Evolutionary conservation across 2,113 vertebrate species (phyloP).

Genomic region (Hippocampus abdominalis): DNA sequence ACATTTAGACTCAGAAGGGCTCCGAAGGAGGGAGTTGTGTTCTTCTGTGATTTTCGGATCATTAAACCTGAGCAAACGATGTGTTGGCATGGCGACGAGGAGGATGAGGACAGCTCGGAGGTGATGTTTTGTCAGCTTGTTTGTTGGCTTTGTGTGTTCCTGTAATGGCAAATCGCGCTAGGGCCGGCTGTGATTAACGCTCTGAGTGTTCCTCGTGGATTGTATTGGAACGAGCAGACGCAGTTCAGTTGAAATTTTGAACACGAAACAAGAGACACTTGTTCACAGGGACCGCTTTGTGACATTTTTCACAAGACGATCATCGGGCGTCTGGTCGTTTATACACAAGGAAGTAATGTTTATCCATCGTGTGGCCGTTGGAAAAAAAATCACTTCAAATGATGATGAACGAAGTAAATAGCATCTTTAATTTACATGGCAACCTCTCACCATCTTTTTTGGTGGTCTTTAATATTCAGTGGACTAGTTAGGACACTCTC

Average conservation of each 20-base stretch:
- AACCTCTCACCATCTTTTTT: neutral
- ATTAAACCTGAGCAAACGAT: slow-evolving; percentile 31
- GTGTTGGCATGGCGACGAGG: slow-evolving; percentile 73
- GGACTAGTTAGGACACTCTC: too few relatives aligned
- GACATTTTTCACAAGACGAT: neutral
- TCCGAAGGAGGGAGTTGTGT: neutral
- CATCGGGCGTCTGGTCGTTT: neutral
- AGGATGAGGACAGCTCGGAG: slow-evolving; percentile 64
- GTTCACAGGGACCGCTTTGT: neutral
- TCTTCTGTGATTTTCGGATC: neutral
- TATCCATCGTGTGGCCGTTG: neutral
- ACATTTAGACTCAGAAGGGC: neutral
- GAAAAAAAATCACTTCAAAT: neutral
- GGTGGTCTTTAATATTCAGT: neutral
- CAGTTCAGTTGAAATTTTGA: neutral
- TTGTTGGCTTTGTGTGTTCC: slow-evolving; percentile 42
- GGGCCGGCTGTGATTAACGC: slow-evolving; percentile 8
- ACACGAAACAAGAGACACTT: neutral
- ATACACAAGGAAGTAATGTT: neutral
- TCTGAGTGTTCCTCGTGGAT: slow-evolving; percentile 13
- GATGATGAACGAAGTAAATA: neutral
- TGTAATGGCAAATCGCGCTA: slow-evolving; percentile 22
- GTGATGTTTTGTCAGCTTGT: slow-evolving; percentile 43
- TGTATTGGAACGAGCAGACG: neutral
- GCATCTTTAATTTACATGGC: neutral